A percentile compares a stretch with the other conserved stretches of the same genome.
These are phyloP conservation scores for Tachuris rubrigastra DNA, from an alignment of 2,113 vertebrate species.

Conservation along the genomic window DNA sequence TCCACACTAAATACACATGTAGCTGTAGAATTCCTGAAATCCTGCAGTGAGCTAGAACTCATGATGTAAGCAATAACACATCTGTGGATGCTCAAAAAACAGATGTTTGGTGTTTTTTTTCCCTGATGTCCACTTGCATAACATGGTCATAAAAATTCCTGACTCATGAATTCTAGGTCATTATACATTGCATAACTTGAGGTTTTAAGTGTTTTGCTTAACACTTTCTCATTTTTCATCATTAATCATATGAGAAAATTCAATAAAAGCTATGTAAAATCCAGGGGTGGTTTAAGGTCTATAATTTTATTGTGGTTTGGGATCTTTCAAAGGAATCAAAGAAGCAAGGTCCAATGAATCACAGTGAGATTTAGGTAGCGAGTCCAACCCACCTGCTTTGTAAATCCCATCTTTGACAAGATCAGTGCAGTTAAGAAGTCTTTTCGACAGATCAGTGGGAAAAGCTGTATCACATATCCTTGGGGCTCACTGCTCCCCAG, in stretches of 20 bases:
- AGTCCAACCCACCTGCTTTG: not conserved
- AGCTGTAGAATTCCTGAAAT: not conserved
- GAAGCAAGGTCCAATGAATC: not conserved
- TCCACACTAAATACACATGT: not conserved
- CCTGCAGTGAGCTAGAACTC: not conserved
- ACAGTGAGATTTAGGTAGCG: not conserved
- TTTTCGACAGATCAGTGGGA: not conserved
- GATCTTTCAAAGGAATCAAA: not conserved
- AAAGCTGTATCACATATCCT: not conserved
- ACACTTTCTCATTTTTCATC: not conserved
- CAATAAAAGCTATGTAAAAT: not conserved
- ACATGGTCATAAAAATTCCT: not conserved
- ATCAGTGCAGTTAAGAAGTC: not conserved
- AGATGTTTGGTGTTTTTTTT: not conserved
- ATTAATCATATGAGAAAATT: not conserved
- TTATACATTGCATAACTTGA: not conserved
- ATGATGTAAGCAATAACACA: not conserved
- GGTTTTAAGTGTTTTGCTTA: not conserved
- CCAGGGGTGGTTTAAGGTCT: not conserved
- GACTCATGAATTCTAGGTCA: not conserved
- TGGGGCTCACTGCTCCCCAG: not conserved
- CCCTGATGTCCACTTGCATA: not conserved
- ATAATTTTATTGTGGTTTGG: not conserved
- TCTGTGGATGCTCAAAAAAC: not conserved
- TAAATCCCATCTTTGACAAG: not conserved